A percentile compares a stretch with the other conserved stretches of the same genome.
Evolutionary conservation across 2,113 vertebrate species (phyloP).

Genomic region (Pedetes capensis): DNA sequence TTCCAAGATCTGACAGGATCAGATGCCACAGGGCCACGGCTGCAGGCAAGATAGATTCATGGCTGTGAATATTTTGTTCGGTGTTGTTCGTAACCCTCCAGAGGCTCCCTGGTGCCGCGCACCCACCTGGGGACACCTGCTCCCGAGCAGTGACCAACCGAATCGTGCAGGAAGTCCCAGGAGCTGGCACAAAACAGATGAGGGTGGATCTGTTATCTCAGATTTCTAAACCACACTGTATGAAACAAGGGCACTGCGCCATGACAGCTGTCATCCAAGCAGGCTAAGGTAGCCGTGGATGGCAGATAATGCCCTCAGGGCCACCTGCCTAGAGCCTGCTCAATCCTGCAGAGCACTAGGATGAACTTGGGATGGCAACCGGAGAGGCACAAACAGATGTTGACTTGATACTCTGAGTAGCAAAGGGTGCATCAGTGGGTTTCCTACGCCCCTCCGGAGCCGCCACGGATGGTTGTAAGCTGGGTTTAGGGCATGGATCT

Average conservation of each 20-base stretch:
- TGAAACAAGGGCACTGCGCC: fast-evolving
- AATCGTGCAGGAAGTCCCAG: not conserved
- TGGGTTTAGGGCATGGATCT: not conserved
- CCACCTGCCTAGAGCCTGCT: not conserved
- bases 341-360: not conserved
- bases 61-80: not conserved
- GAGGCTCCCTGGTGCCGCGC: not conserved
- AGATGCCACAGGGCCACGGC: too few relatives aligned
- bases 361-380: not conserved
- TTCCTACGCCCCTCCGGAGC: not conserved
- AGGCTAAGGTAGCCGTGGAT: not conserved
- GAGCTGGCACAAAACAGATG: not conserved
- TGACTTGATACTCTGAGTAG: not conserved
- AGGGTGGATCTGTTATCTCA: not conserved
- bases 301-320: not conserved
- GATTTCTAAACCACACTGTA: not conserved
- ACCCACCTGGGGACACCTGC: not conserved
- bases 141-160: not conserved
- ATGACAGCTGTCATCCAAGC: fast-evolving
- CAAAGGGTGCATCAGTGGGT: fast-evolving
- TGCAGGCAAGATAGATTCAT: not conserved
- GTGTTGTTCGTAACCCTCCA: not conserved
- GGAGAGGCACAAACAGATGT: not conserved
- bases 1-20: too few relatives aligned
- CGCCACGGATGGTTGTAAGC: fast-evolving